phyloP scores from a whole-genome alignment of 2,888 invertebrate genomes.

The Nasonovia ribisnigri region DNA sequence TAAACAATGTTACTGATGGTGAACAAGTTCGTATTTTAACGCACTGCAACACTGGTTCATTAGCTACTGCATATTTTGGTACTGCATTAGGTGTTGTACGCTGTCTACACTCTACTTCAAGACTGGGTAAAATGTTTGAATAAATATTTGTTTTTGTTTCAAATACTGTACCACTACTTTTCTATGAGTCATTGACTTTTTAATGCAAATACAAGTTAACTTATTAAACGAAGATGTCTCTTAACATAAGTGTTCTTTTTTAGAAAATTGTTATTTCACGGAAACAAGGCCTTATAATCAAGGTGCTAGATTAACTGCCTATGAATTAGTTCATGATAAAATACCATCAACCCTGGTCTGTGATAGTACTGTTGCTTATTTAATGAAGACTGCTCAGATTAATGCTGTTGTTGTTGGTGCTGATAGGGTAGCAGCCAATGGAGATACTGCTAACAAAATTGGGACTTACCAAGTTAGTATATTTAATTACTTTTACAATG shows the following conservation, averaged over 20 bases:
- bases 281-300: conserved; percentile 99
- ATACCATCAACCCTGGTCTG: conserved; percentile 93
- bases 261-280: conserved; percentile 92
- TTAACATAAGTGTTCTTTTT: conserved; percentile 67
- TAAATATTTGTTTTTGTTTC: background rate
- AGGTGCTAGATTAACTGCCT: conserved; percentile 94
- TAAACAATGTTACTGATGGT: conserved; percentile 70
- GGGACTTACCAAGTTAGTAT: conserved; percentile 86
- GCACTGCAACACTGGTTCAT: conserved; percentile 98
- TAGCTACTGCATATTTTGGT: conserved; percentile 97
- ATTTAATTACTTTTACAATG: background rate
- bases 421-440: conserved; percentile 94
- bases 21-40: conserved; percentile 83
- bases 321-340: conserved; percentile 91
- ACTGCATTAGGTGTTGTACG: conserved; percentile 97
- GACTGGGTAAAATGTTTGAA: conserved; percentile 75
- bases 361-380: conserved; percentile 94
- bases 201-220: background rate
- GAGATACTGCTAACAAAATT: conserved; percentile 99
- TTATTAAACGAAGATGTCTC: background rate
- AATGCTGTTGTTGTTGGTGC: conserved; percentile 97
- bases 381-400: conserved; percentile 87
- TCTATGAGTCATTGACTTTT: background rate
- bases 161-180: background rate
- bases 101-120: conserved; percentile 79